Conservation (phyloP, 2,888 invertebrate genomes). For the Drosophila greeni region DNA sequence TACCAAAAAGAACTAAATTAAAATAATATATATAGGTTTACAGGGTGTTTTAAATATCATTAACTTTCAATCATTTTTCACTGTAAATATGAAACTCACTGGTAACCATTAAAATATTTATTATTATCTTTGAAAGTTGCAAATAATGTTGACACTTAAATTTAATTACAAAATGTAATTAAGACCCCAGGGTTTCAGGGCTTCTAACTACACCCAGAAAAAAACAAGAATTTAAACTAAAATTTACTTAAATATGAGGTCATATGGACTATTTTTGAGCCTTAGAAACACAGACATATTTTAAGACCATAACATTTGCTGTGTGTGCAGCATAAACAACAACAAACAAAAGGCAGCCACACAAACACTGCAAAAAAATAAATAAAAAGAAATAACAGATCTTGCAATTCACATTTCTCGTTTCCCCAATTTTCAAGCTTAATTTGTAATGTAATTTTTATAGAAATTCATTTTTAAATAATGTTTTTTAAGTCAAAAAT, state of each 20-base stretch:
- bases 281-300: not conserved
- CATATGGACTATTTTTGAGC: slow-evolving; percentile 1
- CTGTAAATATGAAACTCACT: not conserved
- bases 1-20: not conserved
- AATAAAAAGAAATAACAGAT: slow-evolving; percentile 23
- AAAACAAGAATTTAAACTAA: not conserved
- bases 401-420: slow-evolving; percentile 3
- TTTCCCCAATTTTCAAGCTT: not conserved
- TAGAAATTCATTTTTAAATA: not conserved
- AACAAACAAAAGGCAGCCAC: slow-evolving; percentile 1
- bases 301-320: not conserved
- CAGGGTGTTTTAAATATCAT: not conserved
- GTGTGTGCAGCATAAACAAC: slow-evolving; percentile 10
- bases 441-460: not conserved
- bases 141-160: not conserved
- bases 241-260: not conserved
- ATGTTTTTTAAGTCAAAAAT: not conserved
- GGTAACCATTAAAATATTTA: not conserved
- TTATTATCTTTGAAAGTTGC: not conserved
- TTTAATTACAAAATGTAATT: slow-evolving; percentile 8
- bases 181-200: not conserved
- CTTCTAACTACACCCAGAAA: not conserved
- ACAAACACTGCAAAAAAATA: slow-evolving; percentile 18
- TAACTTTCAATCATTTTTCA: not conserved
- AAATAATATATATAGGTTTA: not conserved